Base-by-base conservation (phyloP, 2,113 vertebrate genomes). In the Thymallus thymallus region DNA sequence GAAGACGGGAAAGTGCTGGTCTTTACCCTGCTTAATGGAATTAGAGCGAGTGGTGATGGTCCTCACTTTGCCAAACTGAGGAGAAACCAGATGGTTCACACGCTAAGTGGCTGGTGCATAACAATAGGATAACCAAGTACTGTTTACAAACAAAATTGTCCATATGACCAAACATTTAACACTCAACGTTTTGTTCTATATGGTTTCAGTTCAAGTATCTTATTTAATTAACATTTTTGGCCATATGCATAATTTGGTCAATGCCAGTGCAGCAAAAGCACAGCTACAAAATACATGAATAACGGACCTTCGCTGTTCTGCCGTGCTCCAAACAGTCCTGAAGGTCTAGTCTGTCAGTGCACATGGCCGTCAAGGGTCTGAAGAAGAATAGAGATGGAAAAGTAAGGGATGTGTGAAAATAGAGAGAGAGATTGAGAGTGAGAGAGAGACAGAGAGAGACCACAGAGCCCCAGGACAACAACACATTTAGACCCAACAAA, bases 11-110 rank as follows among this genome's bases (percentile, higher is more conserved):
- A 99, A 98, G 76, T 99, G 97, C 93, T 99, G 97, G 91, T 99
- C 97, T 91, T 99, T 99, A 87, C 97, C 96, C 86, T 99, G 97
- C 91, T 99, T 99, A 92, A 98, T 97, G 87, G 97, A 98, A 85
- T 99, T 99, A 72, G 97, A 98, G 92, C 97, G 94, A 60, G 97
- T 99, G 90, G 97, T 98, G 90, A 99, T 99, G 84, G 97, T 99
- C 91, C 96, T 93, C 90, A 99, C 96, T 89, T 99, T 99, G 84
- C 90, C 95, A 93, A 99, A 99, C 97, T 99, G 84, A 56, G 80
- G 74, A 68, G 85, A 67, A 58, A 82, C 68, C 55, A 76, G 62
- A 71, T 45, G 30, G 69, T 41, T 23, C n/a, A 75, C 55, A 81
- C 55, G 81, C 14, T 4, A 26, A 56, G 9, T 61, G 48, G 35